phyloP scores from a whole-genome alignment of 2,888 invertebrate genomes.

The Conops quadrifasciatus region DNA sequence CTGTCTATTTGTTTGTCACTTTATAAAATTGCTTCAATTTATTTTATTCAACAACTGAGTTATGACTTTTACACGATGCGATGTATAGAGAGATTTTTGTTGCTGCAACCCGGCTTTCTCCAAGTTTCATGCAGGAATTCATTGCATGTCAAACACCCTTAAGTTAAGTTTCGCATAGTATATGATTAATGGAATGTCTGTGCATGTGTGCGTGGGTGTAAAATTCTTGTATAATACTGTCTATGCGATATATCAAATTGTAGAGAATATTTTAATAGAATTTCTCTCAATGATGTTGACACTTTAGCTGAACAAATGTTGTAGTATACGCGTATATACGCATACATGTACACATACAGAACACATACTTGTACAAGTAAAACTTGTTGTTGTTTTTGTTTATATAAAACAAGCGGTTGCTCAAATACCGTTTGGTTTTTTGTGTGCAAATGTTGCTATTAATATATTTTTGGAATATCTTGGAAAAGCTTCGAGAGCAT shows the following conservation, averaged over 20 bases:
- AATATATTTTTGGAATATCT: too few relatives aligned
- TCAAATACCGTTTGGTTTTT: too few relatives aligned
- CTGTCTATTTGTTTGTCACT: conserved; percentile 19
- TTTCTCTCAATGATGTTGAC: too few relatives aligned
- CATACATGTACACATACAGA: too few relatives aligned
- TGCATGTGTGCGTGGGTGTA: neutral
- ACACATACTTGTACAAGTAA: too few relatives aligned
- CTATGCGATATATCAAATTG: neutral
- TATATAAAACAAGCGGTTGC: too few relatives aligned
- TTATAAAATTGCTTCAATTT: conserved; percentile 10
- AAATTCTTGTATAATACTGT: neutral
- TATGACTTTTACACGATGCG: conserved; percentile 12
- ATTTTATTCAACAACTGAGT: conserved; percentile 7
- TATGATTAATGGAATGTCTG: neutral
- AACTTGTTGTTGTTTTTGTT: too few relatives aligned
- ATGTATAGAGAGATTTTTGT: neutral
- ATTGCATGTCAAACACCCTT: conserved; percentile 22
- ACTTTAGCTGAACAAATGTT: too few relatives aligned
- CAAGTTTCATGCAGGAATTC: conserved; percentile 2
- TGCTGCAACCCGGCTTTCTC: neutral
- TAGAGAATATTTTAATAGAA: neutral
- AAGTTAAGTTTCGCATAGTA: neutral
- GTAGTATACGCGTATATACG: too few relatives aligned
- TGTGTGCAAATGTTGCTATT: too few relatives aligned
- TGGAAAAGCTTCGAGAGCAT: too few relatives aligned